Conservation (phyloP, 2,888 invertebrate species). For the Drosophila birchii region DNA sequence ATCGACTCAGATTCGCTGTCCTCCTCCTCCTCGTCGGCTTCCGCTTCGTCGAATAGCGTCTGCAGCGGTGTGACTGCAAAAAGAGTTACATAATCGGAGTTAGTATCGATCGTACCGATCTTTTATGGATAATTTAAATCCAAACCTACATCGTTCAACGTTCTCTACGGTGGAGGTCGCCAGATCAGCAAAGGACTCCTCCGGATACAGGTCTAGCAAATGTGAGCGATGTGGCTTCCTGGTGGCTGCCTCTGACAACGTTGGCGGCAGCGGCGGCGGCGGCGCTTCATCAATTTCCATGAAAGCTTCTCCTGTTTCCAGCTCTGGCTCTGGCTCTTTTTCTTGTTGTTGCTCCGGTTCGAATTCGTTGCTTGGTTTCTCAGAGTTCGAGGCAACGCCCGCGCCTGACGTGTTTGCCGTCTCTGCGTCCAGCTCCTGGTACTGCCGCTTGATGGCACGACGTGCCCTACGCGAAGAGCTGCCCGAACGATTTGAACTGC, state of each 20-base stretch:
- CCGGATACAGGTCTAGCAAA: slow-evolving; percentile 86
- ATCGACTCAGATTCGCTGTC: slow-evolving; percentile 76
- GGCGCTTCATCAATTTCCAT: slow-evolving; percentile 26
- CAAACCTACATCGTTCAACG: slow-evolving; percentile 60
- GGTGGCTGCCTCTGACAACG: slow-evolving; percentile 28
- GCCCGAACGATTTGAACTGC: slow-evolving; percentile 43
- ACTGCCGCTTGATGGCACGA: slow-evolving; percentile 50
- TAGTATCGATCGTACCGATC: too few relatives aligned
- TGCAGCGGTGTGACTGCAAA: slow-evolving; percentile 67
- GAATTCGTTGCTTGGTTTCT: not conserved
- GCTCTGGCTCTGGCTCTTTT: not conserved
- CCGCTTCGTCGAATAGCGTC: slow-evolving; percentile 81
- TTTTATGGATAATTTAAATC: not conserved
- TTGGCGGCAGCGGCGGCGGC: slow-evolving; percentile 3
- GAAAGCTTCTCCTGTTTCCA: not conserved
- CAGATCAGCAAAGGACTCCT: slow-evolving; percentile 62
- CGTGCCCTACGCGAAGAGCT: slow-evolving; percentile 50
- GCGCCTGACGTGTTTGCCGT: not conserved
- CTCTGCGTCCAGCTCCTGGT: slow-evolving; percentile 41
- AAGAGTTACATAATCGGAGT: slow-evolving; percentile 15
- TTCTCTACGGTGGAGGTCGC: slow-evolving; percentile 32
- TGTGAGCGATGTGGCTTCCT: slow-evolving; percentile 85
- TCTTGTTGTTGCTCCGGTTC: slow-evolving; percentile 2
- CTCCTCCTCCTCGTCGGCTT: slow-evolving; percentile 87
- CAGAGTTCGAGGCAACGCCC: slow-evolving; percentile 6